Percentiles rank a stretch among this genome's conserved stretches.
These are phyloP conservation scores for Myrmophylax atrothorax DNA, from an alignment of 2,113 vertebrate genomes.

Conservation along the genomic window DNA sequence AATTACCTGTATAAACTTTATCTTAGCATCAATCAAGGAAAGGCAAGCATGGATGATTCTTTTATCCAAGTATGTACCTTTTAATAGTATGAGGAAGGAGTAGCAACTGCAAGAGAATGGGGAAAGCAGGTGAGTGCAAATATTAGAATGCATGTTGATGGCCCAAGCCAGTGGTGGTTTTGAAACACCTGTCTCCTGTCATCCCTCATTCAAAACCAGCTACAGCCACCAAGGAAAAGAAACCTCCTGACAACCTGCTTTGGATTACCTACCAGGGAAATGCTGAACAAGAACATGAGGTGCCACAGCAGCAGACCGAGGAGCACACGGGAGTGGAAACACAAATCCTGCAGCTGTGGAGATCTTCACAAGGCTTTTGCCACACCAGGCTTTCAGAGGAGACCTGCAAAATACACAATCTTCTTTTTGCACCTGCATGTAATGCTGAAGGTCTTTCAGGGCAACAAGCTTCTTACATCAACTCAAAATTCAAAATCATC, in stretches of 20 bases:
- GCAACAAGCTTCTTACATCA: not conserved
- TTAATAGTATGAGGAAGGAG: not conserved
- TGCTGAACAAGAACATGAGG: fast-evolving
- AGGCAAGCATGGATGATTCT: not conserved
- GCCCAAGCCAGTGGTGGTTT: not conserved
- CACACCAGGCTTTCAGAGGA: not conserved
- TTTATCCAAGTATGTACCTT: not conserved
- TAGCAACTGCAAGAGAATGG: not conserved
- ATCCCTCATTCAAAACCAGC: not conserved
- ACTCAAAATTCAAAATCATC: not conserved
- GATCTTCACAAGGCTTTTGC: not conserved
- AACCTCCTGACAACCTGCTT: not conserved
- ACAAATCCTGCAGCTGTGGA: not conserved
- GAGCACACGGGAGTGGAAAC: fast-evolving
- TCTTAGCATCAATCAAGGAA: not conserved
- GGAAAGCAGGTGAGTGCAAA: not conserved
- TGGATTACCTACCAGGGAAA: not conserved
- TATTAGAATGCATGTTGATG: not conserved
- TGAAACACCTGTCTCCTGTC: not conserved
- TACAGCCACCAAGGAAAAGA: not conserved
- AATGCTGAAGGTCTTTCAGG: not conserved
- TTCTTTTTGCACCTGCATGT: fast-evolving
- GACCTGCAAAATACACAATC: not conserved
- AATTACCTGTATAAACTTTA: not conserved
- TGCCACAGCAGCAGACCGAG: not conserved